These are phyloP conservation scores for Neuroterus valhalla DNA, from an alignment of 1,140 invertebrate genomes.

Conservation along the genomic window DNA sequence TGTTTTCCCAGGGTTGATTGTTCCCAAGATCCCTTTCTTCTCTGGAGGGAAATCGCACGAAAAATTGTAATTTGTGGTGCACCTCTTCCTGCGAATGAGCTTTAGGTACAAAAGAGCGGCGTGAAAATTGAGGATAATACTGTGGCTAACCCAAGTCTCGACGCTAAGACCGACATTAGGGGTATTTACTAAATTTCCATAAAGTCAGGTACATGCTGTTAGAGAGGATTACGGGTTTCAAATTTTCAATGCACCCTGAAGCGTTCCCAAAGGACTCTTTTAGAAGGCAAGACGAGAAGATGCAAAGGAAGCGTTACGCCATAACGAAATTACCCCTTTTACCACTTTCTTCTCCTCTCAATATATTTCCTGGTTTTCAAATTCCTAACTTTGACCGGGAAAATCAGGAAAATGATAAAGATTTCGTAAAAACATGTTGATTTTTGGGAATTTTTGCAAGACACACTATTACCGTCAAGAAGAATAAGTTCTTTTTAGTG, in stretches of 20 bases:
- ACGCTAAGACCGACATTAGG: conserved; percentile 59
- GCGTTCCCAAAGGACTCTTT: conserved; percentile 31
- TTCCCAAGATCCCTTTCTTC: not conserved
- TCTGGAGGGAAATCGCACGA: not conserved
- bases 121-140: conserved; percentile 62
- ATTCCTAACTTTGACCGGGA: too few relatives aligned
- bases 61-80: conserved; percentile 32
- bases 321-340: conserved; percentile 59
- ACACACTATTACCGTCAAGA: too few relatives aligned
- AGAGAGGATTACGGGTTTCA: conserved; percentile 16
- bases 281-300: not conserved
- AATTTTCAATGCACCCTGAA: not conserved
- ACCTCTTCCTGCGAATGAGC: not conserved
- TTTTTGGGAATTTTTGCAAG: too few relatives aligned
- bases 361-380: not conserved
- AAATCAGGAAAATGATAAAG: too few relatives aligned
- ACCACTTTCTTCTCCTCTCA: too few relatives aligned
- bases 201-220: conserved; percentile 54
- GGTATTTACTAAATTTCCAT: conserved; percentile 44
- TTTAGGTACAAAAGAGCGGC: conserved; percentile 52
- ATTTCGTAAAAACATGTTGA: too few relatives aligned
- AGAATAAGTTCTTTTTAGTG: too few relatives aligned
- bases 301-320: conserved; percentile 43
- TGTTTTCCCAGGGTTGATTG: not conserved
- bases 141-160: conserved; percentile 48